Percentiles rank a stretch among this genome's conserved stretches.
These are phyloP conservation scores for Mimas tiliae DNA, from an alignment of 2,888 invertebrate species.

Conservation along the genomic window DNA sequence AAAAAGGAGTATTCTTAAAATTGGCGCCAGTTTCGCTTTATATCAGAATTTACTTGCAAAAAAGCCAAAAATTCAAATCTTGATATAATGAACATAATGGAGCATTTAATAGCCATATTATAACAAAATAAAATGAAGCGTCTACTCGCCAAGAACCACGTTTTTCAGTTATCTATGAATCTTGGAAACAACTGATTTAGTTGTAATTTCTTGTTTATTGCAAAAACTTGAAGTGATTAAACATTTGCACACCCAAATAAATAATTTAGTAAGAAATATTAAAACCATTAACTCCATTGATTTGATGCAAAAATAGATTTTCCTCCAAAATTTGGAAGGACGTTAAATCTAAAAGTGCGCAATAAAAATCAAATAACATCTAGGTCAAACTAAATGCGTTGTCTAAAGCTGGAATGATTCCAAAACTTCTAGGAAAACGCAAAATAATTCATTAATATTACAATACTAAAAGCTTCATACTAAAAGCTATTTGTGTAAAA, in stretches of 20 bases:
- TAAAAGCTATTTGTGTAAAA: conserved; percentile 10
- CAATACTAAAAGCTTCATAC: conserved; percentile 15
- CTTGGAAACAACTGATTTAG: too few species aligned
- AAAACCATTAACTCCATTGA: neutral
- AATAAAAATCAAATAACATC: conserved; percentile 15
- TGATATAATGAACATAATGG: too few species aligned
- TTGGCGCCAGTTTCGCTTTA: neutral
- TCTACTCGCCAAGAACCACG: too few species aligned
- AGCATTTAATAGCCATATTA: too few species aligned
- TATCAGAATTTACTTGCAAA: neutral
- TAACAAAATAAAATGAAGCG: too few species aligned
- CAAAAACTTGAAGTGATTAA: neutral
- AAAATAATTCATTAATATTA: conserved; percentile 19
- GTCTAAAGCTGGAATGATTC: conserved; percentile 17
- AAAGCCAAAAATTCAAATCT: too few species aligned
- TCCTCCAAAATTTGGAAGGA: neutral
- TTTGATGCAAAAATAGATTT: neutral
- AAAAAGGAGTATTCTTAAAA: neutral
- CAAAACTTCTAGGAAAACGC: conserved; percentile 18
- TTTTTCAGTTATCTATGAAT: too few species aligned
- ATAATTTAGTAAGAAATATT: neutral
- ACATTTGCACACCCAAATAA: neutral
- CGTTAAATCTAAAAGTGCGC: conserved; percentile 9
- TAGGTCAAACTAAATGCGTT: conserved; percentile 19
- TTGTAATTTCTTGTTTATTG: too few species aligned